phyloP scores from a whole-genome alignment of 2,113 vertebrate species.

The Vimba vimba region DNA sequence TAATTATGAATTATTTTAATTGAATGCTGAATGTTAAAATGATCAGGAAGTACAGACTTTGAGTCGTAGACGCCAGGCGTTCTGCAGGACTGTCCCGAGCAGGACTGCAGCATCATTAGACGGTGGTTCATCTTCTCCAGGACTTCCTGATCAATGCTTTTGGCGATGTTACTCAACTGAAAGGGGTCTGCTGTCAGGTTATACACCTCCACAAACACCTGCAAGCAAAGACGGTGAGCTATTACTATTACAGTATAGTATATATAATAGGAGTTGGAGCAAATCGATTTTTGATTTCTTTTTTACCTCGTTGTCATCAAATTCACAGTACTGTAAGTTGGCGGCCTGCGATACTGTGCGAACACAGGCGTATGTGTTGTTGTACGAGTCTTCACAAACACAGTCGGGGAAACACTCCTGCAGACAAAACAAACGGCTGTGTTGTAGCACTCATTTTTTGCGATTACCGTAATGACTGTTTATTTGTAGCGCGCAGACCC shows the following conservation, averaged over 20 bases:
- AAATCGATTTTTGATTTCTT: too few relatives aligned
- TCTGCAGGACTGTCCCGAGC: constrained; percentile 85
- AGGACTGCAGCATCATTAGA: constrained; percentile 98
- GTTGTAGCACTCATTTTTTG: background rate
- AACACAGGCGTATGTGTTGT: constrained; percentile 96
- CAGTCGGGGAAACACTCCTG: constrained; percentile 98
- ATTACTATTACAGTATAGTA: background rate
- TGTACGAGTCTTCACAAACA: constrained; percentile 96
- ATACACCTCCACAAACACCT: constrained; percentile 98
- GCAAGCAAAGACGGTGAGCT: background rate
- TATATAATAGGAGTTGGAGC: too few relatives aligned
- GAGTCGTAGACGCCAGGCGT: constrained; percentile 89
- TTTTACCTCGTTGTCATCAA: constrained; percentile 92
- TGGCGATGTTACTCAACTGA: constrained; percentile 94
- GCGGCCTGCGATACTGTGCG: constrained; percentile 81
- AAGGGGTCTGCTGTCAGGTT: constrained; percentile 93
- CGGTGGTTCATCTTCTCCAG: constrained; percentile 98
- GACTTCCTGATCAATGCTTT: constrained; percentile 93
- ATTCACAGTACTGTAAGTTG: constrained; percentile 96
- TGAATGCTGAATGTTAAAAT: background rate
- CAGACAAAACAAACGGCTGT: background rate
- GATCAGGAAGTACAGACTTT: constrained; percentile 62
- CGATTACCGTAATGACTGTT: background rate
- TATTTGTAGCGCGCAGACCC: constrained; percentile 39
- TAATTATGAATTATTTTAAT: background rate